Evolutionary conservation across 2,797 vertebrate genomes (phyloP), one percentile per base, ranked within the genome.

Genomic region (Oreochromis grahami): DNA sequence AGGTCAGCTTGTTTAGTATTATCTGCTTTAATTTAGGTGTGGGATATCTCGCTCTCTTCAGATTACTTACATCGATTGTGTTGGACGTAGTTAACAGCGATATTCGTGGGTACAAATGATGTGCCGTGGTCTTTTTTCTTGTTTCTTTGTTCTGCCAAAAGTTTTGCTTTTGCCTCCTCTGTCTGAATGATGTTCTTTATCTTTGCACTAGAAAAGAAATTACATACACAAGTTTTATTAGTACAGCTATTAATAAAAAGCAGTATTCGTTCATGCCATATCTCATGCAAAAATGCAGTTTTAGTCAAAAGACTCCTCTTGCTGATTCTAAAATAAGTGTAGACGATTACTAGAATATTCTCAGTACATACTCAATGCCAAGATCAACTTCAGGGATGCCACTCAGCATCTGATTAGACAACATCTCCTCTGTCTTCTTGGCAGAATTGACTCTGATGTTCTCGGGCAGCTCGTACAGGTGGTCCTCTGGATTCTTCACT

Each of bases 341-440:
- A 13, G 4, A 34, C 2, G 32, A 36, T 74, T 4, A 56, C 48
- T 29, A 14, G 8, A 83, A 8, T 81, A 12, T 52, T 26, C 68
- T 82, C 2, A 60, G 8, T 52, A 94, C 98, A 0, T 93, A 99
- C 99, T 99, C 99, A 0, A 99, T 99, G 74, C 98, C 98, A 1
- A 99, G 96, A 90, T 99, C 98, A 70, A 99, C 99, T 90, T 99
- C 98, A 0, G 98, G 98, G 90, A 99, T 99, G 60, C 99, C 98
- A 0, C 98, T 99, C 80, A 99, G 96, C 99, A 99, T 99, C 96
- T 99, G 99, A 95, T 99, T 99, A 92, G 98, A 99, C 53, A 99
- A 95, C 98, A 99, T 99, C 93, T 99, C 98, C 89, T 99, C 99
- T 0, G 99, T 99, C 95, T 98, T 99, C 96, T 99, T 98, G 52